These are phyloP conservation scores for Rhopalosiphum maidis DNA, from an alignment of 1,140 invertebrate genomes.

Conservation along the genomic window DNA sequence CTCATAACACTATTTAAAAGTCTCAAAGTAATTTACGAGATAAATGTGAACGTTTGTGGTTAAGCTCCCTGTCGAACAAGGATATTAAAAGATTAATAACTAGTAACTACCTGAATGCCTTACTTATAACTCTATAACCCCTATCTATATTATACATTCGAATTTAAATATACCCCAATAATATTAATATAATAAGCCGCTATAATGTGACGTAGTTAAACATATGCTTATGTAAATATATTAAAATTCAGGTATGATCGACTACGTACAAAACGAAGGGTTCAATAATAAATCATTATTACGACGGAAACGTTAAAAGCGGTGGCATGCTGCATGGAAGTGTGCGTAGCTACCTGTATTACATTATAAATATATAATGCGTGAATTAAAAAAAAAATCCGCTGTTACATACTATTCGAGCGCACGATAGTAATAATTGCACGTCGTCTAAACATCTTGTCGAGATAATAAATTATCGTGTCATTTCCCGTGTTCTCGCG, in stretches of 20 bases:
- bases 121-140: not conserved
- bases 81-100: not conserved
- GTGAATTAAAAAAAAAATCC: not conserved
- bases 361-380: not conserved
- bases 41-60: too few species aligned
- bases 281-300: not conserved
- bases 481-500: slow-evolving; percentile 10
- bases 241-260: not conserved
- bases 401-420: not conserved
- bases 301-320: not conserved
- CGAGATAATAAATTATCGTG: not conserved
- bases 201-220: not conserved
- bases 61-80: not conserved
- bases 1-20: too few species aligned
- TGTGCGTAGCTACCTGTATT: not conserved
- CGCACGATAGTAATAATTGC: not conserved
- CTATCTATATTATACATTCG: too few species aligned
- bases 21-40: too few species aligned
- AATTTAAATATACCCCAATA: not conserved
- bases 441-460: not conserved
- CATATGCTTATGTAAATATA: not conserved
- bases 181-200: not conserved
- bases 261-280: not conserved
- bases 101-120: not conserved
- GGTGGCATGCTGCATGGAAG: not conserved